Base-by-base conservation (phyloP, 2,888 invertebrate species). In the Cataglyphis albicans region DNA sequence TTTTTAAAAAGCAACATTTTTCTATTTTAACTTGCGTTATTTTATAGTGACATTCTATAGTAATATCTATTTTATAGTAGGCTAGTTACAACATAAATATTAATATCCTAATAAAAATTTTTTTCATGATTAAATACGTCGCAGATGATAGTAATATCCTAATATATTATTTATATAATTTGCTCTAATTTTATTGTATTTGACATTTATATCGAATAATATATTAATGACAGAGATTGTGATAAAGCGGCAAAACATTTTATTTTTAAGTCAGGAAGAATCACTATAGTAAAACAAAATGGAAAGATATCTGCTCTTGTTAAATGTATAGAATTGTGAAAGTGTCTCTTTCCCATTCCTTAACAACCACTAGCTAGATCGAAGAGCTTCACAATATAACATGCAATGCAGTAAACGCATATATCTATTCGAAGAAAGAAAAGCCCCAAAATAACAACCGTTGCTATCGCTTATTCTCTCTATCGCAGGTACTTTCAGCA, bases 371-470 rank as follows among this genome's bases (percentile, higher is more conserved):
- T 75, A 64, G 63, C 65, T 65, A 90, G 88, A 92, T 92, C 92
- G 92, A 93, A 92, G 87, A 90, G 91, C 86, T 91, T 91, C 83
- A 74, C 35, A 5, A 83, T 81, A 88, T 87, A 89, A 91, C 93
- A 93, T 93, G 93, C 93, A 91, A 93, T 93, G 92, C 93, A 90
- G 91, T 90, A 89, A 87, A 90, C 86, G 82, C 72, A 84, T 90
- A 89, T 89, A 84, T 82, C 87, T 88, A 88, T 89, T 85, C 74
- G 52, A 84, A 48, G 83, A 81, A 86, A 85, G 86, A 83, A 88
- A 90, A 82, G 78, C 81, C 80, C 83, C 55, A 4, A 55, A 75
- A 48, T 86, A 65, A 82, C 80, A 73, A 65, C 72, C 59, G 67
- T 29, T 44, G 57, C 38, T 70, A 12, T 1, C 35, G 18, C 18